Conservation (phyloP, 2,113 vertebrate genomes). For the Eublepharis macularius region DNA sequence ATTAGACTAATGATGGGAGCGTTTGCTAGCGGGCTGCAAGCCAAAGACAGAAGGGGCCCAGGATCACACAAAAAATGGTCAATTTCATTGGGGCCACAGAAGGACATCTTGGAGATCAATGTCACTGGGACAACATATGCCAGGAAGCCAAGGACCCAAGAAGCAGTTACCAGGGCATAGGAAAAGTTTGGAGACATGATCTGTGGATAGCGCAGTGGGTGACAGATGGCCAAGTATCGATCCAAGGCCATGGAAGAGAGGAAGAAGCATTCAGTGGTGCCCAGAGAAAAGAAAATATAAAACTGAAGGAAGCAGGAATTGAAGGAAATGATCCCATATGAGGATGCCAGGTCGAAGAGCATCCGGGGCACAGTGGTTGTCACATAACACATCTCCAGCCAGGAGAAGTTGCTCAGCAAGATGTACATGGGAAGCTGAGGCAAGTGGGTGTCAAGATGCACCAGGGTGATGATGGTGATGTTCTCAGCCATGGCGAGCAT, state of each 20-base stretch:
- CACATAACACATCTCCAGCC: constrained; percentile 49
- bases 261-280: too few relatives aligned
- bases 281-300: constrained; percentile 63
- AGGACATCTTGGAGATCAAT: constrained; percentile 49
- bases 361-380: constrained; percentile 39
- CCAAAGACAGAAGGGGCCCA: constrained; percentile 41
- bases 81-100: constrained; percentile 56
- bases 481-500: constrained; percentile 49
- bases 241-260: too few relatives aligned
- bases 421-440: constrained; percentile 55
- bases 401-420: constrained; percentile 43
- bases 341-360: constrained; percentile 32
- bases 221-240: too few relatives aligned
- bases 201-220: too few relatives aligned
- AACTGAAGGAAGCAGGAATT: constrained; percentile 57
- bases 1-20: constrained; percentile 30
- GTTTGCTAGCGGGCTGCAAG: constrained; percentile 17
- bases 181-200: constrained; percentile 45
- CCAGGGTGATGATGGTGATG: constrained; percentile 45
- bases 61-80: constrained; percentile 54
- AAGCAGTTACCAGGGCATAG: constrained; percentile 29
- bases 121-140: constrained; percentile 43
- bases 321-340: constrained; percentile 42
- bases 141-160: constrained; percentile 56
- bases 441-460: constrained; percentile 21